Evolutionary conservation across 2,888 invertebrate species (phyloP).

Genomic region (Autographa gamma): DNA sequence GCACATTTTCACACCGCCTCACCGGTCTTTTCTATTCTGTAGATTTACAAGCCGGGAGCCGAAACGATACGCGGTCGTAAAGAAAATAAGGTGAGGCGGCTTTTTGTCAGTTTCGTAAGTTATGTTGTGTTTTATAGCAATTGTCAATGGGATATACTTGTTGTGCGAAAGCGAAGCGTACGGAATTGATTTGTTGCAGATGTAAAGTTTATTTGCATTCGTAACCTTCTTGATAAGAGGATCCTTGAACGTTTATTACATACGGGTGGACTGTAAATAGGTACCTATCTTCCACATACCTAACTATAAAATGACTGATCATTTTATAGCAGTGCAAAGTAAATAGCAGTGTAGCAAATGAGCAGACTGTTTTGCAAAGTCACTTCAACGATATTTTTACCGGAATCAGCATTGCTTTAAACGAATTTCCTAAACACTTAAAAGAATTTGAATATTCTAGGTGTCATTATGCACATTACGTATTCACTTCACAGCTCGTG

Average conservation of each 20-base stretch:
- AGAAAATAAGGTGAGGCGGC: slow-evolving; percentile 46
- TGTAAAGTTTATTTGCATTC: not conserved
- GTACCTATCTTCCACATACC: not conserved
- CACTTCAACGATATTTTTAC: not conserved
- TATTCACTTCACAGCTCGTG: slow-evolving; percentile 47
- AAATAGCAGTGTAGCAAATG: too few species aligned
- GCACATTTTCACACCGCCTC: slow-evolving; percentile 56
- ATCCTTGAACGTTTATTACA: not conserved
- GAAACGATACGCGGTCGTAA: slow-evolving; percentile 43
- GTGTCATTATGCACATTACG: slow-evolving; percentile 42
- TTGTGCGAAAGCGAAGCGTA: not conserved
- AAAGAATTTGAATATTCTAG: slow-evolving; percentile 27
- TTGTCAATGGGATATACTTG: slow-evolving; percentile 17
- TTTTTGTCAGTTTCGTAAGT: slow-evolving; percentile 43
- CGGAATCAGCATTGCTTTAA: not conserved
- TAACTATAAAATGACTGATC: not conserved
- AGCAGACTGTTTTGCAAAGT: not conserved
- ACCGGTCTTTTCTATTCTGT: slow-evolving; percentile 25
- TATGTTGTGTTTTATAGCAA: slow-evolving; percentile 46
- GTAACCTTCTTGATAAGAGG: not conserved
- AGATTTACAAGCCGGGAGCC: slow-evolving; percentile 38
- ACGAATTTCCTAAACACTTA: not conserved
- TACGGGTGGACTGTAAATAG: not conserved
- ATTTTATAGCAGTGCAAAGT: not conserved
- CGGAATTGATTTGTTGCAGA: not conserved